These are phyloP conservation scores for Metopolophium dirhodum DNA, from an alignment of 1,140 invertebrate genomes.

Conservation along the genomic window DNA sequence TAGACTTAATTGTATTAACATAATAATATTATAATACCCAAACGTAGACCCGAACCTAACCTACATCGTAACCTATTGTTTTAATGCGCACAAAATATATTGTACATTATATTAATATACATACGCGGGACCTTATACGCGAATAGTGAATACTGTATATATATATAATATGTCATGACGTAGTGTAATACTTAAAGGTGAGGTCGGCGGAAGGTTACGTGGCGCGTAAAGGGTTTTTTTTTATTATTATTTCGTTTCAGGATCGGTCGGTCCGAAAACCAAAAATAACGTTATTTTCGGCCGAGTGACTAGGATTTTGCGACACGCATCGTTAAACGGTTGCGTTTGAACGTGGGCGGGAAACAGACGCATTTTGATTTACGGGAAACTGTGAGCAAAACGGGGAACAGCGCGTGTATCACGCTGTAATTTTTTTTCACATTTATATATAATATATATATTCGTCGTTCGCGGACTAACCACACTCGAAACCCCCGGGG, in stretches of 20 bases:
- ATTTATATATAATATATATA: not conserved
- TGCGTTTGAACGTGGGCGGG: not conserved
- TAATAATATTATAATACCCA: not conserved
- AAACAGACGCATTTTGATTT: not conserved
- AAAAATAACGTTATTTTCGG: conserved; percentile 5
- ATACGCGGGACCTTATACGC: not conserved
- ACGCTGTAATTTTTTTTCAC: not conserved
- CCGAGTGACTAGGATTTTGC: not conserved
- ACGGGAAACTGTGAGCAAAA: not conserved
- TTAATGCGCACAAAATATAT: not conserved
- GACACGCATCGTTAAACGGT: conserved; percentile 32
- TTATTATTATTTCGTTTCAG: not conserved
- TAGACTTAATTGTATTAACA: not conserved
- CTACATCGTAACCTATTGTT: not conserved
- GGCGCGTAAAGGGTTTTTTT: not conserved
- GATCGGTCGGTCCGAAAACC: not conserved
- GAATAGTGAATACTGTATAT: not conserved
- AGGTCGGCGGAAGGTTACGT: not conserved
- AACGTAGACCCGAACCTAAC: not conserved
- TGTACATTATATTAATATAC: too few species aligned
- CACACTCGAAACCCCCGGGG: not conserved
- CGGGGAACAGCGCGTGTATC: not conserved
- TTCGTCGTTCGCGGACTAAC: not conserved
- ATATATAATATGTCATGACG: not conserved
- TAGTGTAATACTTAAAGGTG: not conserved